Evolutionary conservation across 2,797 vertebrate genomes (phyloP), one percentile per base, ranked within the genome.

Genomic region (Coregonus suidteri): DNA sequence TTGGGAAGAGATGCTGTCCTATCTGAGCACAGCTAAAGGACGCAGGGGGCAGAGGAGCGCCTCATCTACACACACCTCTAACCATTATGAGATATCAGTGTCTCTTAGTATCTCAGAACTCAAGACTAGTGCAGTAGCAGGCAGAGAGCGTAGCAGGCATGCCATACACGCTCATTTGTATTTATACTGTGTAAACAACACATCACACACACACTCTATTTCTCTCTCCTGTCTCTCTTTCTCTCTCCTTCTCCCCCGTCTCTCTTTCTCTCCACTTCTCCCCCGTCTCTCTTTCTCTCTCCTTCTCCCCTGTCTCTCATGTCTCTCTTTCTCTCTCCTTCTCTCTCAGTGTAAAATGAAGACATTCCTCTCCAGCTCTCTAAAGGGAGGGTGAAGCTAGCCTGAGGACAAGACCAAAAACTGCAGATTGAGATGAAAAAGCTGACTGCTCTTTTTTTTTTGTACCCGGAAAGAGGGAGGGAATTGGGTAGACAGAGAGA

Each of bases 321-420:
- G 67, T 75, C 56, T 70, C 73, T 47, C 13, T 56, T 82, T 41
- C 37, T 71, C 68, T 9, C 68, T 71, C 5, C 52, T 3, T 56
- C 30, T 56, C 71, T n/a, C 83, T 85, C 88, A 77, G 75, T 47
- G 71, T 83, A 89, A 89, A 92, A 86, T 88, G 87, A 53, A 90
- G 86, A 88, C 85, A 86, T 90, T 88, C 82, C 74, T 90, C 80
- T 76, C 78, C 82, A 79, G 67, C 18, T n/a, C 68, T 41, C 68
- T 84, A 78, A 88, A 92, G 86, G 71, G 82, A 84, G 85, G 81
- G 78, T 88, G 88, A 91, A 91, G 87, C 88, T 88, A 83, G 83
- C 90, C 89, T 83, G 81, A 89, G 86, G 90, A 92, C 88, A 86
- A 82, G 71, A 72, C 72, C 79, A 77, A 64, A 79, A 77, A 82